These are phyloP conservation scores for Emydoidea blandingii DNA, from an alignment of 2,797 vertebrate species.

Conservation along the genomic window DNA sequence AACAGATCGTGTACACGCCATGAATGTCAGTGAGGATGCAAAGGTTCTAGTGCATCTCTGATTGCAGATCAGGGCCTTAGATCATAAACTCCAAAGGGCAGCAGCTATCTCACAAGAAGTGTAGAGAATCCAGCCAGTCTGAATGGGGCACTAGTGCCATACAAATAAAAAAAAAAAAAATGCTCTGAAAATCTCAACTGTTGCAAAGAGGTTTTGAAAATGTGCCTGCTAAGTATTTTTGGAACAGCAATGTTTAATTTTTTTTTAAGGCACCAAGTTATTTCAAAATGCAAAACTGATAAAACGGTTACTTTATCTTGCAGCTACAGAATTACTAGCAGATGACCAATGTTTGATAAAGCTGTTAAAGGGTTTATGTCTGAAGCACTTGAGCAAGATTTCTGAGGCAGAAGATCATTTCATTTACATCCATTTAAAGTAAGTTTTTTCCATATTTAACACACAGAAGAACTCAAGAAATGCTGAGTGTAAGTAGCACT, in stretches of 20 bases:
- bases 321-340: conserved; percentile 89
- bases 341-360: conserved; percentile 95
- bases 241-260: background rate
- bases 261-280: background rate
- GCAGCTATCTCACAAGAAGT: background rate
- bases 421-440: conserved; percentile 87
- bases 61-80: background rate
- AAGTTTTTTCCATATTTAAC: conserved; percentile 63
- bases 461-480: background rate
- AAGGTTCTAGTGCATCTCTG: background rate
- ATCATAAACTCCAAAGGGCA: background rate
- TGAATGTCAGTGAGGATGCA: background rate
- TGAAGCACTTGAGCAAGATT: conserved; percentile 92
- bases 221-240: background rate
- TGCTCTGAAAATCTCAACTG: background rate
- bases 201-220: conserved; percentile 16
- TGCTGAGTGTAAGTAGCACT: background rate
- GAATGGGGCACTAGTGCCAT: background rate
- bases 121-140: background rate
- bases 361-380: conserved; percentile 94
- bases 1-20: background rate
- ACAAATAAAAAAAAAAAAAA: background rate
- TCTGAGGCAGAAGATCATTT: conserved; percentile 95
- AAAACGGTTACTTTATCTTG: conserved; percentile 33
- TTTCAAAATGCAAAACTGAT: background rate